Evolutionary conservation across 2,888 invertebrate species (phyloP).

Genomic region (Calameuta idolon): DNA sequence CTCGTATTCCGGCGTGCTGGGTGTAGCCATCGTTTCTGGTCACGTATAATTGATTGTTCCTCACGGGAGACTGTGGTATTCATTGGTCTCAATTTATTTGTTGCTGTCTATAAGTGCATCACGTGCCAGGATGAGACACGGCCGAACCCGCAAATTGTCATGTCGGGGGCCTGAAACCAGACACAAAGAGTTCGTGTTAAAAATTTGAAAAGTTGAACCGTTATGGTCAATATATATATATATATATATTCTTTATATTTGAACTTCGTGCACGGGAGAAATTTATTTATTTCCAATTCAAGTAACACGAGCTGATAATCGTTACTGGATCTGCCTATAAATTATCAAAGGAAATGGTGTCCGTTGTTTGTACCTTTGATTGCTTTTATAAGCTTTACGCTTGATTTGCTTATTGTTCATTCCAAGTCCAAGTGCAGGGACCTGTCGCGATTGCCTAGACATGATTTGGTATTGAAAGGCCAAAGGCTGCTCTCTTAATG

Average conservation of each 20-base stretch:
- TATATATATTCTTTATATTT: neutral
- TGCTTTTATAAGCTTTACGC: neutral
- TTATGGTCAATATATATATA: neutral
- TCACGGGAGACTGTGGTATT: conserved; percentile 12
- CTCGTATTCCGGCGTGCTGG: conserved; percentile 20
- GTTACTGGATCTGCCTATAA: neutral
- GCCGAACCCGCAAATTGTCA: neutral
- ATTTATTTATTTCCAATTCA: neutral
- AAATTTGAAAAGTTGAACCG: neutral
- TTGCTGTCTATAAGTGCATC: conserved; percentile 34
- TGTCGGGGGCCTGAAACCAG: neutral
- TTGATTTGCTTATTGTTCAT: conserved; percentile 16
- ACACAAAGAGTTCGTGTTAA: neutral
- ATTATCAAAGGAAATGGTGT: neutral
- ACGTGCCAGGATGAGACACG: neutral
- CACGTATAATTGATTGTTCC: conserved; percentile 39
- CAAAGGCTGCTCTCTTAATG: neutral
- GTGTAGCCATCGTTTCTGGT: conserved; percentile 21
- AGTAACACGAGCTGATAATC: neutral
- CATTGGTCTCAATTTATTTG: conserved; percentile 34
- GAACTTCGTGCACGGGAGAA: neutral
- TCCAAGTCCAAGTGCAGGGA: conserved; percentile 9
- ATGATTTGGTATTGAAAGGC: neutral
- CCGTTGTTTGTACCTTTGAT: neutral
- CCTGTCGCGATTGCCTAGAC: neutral